phyloP scores from a whole-genome alignment of 2,888 invertebrate genomes.

The Metellina segmentata region DNA sequence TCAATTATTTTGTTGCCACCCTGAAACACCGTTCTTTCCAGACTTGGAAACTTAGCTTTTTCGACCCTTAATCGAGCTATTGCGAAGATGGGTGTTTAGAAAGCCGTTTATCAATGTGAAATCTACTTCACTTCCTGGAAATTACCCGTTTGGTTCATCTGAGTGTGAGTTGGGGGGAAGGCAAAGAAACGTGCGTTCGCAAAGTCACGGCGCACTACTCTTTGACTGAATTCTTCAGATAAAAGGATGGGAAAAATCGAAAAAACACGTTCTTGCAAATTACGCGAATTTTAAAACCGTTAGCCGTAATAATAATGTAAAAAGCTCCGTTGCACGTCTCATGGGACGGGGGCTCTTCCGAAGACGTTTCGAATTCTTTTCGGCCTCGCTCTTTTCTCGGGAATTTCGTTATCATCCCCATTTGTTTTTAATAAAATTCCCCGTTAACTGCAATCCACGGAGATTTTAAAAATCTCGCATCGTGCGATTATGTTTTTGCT shows the following conservation, averaged over 20 bases:
- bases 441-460: not conserved
- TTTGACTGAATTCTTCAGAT: no score
- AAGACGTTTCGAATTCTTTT: not conserved
- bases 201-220: no score
- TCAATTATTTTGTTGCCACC: no score
- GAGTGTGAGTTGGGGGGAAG: no score
- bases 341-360: not conserved
- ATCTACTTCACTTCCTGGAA: not conserved
- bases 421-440: constrained; percentile 25
- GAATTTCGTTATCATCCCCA: not conserved
- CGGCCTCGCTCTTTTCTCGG: not conserved
- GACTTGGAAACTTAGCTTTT: no score
- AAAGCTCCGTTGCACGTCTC: not conserved
- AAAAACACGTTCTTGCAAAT: constrained; percentile 18
- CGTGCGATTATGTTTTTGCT: constrained; percentile 2
- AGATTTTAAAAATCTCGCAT: constrained; percentile 27
- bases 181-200: no score
- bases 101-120: not conserved
- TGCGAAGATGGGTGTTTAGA: not conserved
- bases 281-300: constrained; percentile 33
- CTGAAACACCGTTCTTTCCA: not conserved
- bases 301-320: constrained; percentile 3
- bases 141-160: not conserved
- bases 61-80: not conserved
- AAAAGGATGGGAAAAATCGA: no score